These are phyloP conservation scores for Callinectes sapidus DNA, from an alignment of 2,888 invertebrate species.

Conservation along the genomic window DNA sequence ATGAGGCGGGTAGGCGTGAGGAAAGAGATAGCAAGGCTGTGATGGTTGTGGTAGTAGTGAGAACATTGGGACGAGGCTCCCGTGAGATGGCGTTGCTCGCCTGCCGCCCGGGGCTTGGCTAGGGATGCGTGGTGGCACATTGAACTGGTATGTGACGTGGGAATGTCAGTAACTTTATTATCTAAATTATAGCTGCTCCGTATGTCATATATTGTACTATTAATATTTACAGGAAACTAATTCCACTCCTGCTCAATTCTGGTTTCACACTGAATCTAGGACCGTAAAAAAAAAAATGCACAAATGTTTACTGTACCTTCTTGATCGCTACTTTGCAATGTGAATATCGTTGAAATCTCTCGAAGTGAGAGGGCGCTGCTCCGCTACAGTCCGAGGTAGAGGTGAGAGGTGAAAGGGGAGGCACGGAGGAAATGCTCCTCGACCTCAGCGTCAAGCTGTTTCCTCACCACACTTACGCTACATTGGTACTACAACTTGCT, in stretches of 20 bases:
- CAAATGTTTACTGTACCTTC: neutral
- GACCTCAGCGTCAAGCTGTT: neutral
- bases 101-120: neutral
- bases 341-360: constrained; percentile 17
- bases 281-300: neutral
- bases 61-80: neutral
- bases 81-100: neutral
- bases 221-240: neutral
- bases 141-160: neutral
- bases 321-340: neutral
- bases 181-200: neutral
- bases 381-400: neutral
- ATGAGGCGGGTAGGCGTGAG: neutral
- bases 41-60: neutral
- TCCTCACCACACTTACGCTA: neutral
- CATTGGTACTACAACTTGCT: neutral
- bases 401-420: neutral
- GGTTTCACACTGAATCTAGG: neutral
- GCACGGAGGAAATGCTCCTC: neutral
- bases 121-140: neutral
- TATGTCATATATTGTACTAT: neutral
- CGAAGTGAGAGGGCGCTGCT: neutral
- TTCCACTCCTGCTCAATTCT: neutral
- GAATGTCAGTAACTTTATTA: neutral
- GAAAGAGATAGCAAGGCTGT: neutral